Evolutionary conservation across 1,140 invertebrate species (phyloP).

Genomic region (Himalopsyche phryganea): DNA sequence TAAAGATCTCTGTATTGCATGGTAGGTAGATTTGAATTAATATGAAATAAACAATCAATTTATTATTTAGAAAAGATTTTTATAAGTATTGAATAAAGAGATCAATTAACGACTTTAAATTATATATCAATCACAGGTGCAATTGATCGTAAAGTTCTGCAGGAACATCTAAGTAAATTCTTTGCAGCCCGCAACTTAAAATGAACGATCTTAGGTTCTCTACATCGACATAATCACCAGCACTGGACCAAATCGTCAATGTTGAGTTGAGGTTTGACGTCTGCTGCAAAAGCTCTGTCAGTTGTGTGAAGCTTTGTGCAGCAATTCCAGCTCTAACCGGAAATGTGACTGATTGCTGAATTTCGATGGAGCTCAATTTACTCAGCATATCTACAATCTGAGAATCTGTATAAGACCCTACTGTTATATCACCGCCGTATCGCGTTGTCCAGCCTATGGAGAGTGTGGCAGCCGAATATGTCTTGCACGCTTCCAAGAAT

Average conservation of each 20-base stretch:
- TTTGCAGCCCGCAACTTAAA: slow-evolving; percentile 57
- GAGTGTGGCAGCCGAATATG: slow-evolving; percentile 65
- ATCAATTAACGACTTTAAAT: too few relatives aligned
- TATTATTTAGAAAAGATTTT: too few relatives aligned
- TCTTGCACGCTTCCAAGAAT: slow-evolving; percentile 57
- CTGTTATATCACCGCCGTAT: slow-evolving; percentile 51
- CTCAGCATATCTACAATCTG: slow-evolving; percentile 74
- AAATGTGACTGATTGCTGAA: slow-evolving; percentile 72
- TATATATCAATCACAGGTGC: too few relatives aligned
- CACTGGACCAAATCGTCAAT: slow-evolving; percentile 70
- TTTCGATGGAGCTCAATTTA: slow-evolving; percentile 52
- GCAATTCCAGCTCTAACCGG: slow-evolving; percentile 73
- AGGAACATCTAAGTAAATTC: slow-evolving; percentile 69
- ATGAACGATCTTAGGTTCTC: slow-evolving; percentile 59
- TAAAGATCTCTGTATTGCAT: too few relatives aligned
- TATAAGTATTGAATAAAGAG: too few relatives aligned
- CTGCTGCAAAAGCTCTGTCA: slow-evolving; percentile 54
- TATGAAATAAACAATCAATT: too few relatives aligned
- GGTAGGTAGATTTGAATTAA: too few relatives aligned
- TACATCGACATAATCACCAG: slow-evolving; percentile 60
- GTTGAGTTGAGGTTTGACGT: slow-evolving; percentile 52
- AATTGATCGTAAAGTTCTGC: slow-evolving; percentile 53
- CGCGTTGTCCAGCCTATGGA: slow-evolving; percentile 87
- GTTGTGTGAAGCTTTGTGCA: slow-evolving; percentile 56
- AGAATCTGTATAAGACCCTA: slow-evolving; percentile 61